Percentiles rank a stretch among this genome's conserved stretches.
Evolutionary conservation across 2,113 vertebrate genomes (phyloP).

Genomic region (Anhinga anhinga): DNA sequence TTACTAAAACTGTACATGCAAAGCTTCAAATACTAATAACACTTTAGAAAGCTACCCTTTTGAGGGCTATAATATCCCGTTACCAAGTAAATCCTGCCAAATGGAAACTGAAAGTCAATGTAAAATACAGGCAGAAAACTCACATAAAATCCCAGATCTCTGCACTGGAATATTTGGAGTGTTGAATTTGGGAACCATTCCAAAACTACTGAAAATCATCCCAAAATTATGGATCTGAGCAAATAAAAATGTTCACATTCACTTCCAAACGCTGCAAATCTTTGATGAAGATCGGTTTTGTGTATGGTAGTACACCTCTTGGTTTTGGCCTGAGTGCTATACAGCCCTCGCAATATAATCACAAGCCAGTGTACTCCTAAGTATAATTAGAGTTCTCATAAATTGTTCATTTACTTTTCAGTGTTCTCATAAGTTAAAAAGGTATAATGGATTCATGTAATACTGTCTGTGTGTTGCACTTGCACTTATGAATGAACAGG

Average conservation of each 20-base stretch:
- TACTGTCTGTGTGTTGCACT: neutral
- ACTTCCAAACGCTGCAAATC: neutral
- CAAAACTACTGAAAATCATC: neutral
- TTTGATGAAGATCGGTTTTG: neutral
- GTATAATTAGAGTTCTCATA: slow-evolving; percentile 12
- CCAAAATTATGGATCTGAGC: neutral
- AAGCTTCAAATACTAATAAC: neutral
- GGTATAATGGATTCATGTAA: neutral
- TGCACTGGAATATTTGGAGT: neutral
- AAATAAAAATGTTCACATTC: neutral
- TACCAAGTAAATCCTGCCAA: neutral
- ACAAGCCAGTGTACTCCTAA: slow-evolving; percentile 32
- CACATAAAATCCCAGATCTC: neutral
- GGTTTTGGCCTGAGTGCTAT: neutral
- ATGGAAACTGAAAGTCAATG: neutral
- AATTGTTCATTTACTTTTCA: slow-evolving; percentile 28
- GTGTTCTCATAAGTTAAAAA: neutral
- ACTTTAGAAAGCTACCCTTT: neutral
- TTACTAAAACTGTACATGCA: neutral
- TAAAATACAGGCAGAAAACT: neutral
- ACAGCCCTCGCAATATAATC: slow-evolving; percentile 4
- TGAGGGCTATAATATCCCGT: neutral
- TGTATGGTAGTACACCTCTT: neutral
- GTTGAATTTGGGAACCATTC: neutral
- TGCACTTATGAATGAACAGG: slow-evolving; percentile 12